These are phyloP conservation scores for Yponomeuta cagnagella DNA, from an alignment of 2,888 invertebrate genomes.

Conservation along the genomic window DNA sequence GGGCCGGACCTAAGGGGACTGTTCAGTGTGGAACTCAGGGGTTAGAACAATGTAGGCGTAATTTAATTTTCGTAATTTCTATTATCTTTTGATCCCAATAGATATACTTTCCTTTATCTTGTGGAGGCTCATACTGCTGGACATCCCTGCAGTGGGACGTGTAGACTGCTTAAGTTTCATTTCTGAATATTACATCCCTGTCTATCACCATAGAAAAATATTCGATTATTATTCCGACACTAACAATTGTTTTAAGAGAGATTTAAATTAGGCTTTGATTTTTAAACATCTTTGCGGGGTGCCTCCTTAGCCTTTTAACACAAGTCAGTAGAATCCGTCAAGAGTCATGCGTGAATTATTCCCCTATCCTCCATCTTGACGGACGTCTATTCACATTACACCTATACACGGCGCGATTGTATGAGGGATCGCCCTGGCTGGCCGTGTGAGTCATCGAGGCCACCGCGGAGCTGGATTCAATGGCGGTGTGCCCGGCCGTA, in stretches of 20 bases:
- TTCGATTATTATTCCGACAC: neutral
- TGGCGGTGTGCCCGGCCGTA: slow-evolving; percentile 37
- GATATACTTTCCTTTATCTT: too few species aligned
- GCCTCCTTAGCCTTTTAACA: neutral
- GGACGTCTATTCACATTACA: slow-evolving; percentile 1
- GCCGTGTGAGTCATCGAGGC: slow-evolving; percentile 44
- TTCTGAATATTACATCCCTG: too few species aligned
- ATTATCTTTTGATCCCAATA: too few species aligned
- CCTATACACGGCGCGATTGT: slow-evolving; percentile 43
- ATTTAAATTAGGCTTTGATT: neutral
- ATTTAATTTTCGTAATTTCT: too few species aligned
- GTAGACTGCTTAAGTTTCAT: too few species aligned
- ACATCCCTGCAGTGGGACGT: too few species aligned
- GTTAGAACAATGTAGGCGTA: too few species aligned
- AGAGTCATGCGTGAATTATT: slow-evolving; percentile 3
- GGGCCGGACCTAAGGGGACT: neutral
- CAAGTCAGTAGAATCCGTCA: neutral
- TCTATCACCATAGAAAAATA: neutral
- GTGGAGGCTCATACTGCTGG: too few species aligned
- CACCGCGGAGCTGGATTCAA: slow-evolving; percentile 43
- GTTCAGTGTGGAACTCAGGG: neutral
- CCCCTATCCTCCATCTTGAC: neutral
- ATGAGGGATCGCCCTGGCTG: slow-evolving; percentile 29
- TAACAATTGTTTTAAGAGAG: neutral
- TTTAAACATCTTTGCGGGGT: neutral